Conservation (phyloP, 2,888 invertebrate species). For the Rotaria sp. region DNA sequence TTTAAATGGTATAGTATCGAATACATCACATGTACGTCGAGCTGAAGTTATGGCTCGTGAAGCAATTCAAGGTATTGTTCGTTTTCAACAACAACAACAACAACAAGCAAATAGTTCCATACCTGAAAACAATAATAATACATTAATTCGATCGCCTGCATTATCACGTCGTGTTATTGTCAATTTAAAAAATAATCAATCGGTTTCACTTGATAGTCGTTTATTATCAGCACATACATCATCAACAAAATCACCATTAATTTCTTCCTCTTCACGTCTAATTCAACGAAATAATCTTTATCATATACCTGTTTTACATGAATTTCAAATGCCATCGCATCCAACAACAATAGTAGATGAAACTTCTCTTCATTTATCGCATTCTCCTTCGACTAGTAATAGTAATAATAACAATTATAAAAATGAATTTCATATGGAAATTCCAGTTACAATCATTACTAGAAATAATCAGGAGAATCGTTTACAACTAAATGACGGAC, state of each 20-base stretch:
- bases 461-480: neutral
- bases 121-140: neutral
- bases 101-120: neutral
- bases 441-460: neutral
- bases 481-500: neutral
- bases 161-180: slow-evolving; percentile 26
- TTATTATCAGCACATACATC: neutral
- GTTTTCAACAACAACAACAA: slow-evolving; percentile 12
- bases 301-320: slow-evolving; percentile 26
- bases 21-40: neutral
- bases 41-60: slow-evolving; percentile 27
- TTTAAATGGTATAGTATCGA: neutral
- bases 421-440: slow-evolving; percentile 21
- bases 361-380: neutral
- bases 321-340: neutral
- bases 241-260: neutral
- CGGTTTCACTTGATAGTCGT: slow-evolving; percentile 24
- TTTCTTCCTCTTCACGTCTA: neutral
- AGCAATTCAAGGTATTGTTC: slow-evolving; percentile 15
- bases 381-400: neutral
- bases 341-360: neutral
- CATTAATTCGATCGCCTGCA: neutral
- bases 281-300: neutral
- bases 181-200: slow-evolving; percentile 23
- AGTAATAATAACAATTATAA: neutral